phyloP scores from a whole-genome alignment of 2,888 invertebrate species.

The Acleris laterana region DNA sequence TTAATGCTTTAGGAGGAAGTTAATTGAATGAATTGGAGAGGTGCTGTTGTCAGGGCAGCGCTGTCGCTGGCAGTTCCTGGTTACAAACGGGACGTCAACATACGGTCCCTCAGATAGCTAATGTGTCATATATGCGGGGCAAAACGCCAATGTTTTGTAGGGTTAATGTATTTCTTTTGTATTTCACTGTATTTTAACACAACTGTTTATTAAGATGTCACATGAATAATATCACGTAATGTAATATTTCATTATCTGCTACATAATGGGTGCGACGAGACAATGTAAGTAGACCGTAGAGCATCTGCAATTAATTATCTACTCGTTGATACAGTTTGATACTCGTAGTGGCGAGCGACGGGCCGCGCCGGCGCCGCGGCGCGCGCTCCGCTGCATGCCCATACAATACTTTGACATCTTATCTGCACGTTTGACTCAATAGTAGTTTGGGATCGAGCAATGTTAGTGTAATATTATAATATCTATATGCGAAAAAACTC shows the following conservation, averaged over 20 bases:
- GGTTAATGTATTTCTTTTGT: slow-evolving; percentile 8
- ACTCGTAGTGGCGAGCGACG: slow-evolving; percentile 45
- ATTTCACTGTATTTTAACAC: slow-evolving; percentile 29
- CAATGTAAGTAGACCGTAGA: slow-evolving; percentile 79
- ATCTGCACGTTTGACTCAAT: slow-evolving; percentile 68
- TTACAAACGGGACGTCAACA: background rate
- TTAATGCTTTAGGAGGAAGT: background rate
- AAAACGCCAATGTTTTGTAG: slow-evolving; percentile 7
- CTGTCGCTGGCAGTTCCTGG: background rate
- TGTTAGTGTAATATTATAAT: slow-evolving; percentile 37
- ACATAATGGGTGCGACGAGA: slow-evolving; percentile 78
- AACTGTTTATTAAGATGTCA: slow-evolving; percentile 29
- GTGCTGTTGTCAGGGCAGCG: background rate
- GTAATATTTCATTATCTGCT: slow-evolving; percentile 70
- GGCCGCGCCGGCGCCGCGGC: slow-evolving; percentile 54
- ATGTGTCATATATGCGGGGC: slow-evolving; percentile 5
- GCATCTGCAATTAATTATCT: slow-evolving; percentile 60
- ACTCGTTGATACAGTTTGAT: slow-evolving; percentile 59
- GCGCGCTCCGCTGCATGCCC: slow-evolving; percentile 67
- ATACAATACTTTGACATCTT: slow-evolving; percentile 50
- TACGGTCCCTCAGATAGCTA: background rate
- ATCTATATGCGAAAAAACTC: slow-evolving; percentile 16
- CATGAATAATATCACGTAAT: slow-evolving; percentile 39
- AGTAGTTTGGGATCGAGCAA: slow-evolving; percentile 54
- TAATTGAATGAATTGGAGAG: background rate